Evolutionary conservation across 2,113 vertebrate species (phyloP).

Genomic region (Corydoras maculifer): DNA sequence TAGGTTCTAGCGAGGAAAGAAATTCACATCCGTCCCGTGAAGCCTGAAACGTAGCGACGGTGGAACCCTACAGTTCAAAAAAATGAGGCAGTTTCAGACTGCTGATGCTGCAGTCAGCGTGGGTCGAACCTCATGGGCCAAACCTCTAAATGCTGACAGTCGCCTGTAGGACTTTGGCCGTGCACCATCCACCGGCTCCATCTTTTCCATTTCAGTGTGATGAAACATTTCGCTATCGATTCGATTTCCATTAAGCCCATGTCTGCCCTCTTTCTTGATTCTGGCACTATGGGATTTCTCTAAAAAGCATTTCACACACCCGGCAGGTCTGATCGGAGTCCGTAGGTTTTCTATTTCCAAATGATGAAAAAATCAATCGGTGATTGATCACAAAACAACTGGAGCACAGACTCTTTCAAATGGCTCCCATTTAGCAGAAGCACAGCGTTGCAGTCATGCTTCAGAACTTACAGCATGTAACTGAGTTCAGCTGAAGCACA

Average conservation of each 20-base stretch:
- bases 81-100: too few species aligned
- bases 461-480: too few species aligned
- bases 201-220: conserved; percentile 17
- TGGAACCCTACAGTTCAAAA: too few species aligned
- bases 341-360: conserved; percentile 4
- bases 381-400: not conserved
- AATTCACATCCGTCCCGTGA: too few species aligned
- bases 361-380: not conserved
- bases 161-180: not conserved
- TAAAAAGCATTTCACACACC: conserved; percentile 19
- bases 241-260: conserved; percentile 17
- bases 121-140: too few species aligned
- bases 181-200: not conserved
- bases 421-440: too few species aligned
- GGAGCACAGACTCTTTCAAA: too few species aligned
- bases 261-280: conserved; percentile 26
- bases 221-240: conserved; percentile 22
- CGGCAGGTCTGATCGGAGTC: not conserved
- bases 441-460: too few species aligned
- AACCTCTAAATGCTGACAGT: not conserved
- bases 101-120: too few species aligned
- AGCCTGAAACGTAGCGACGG: too few species aligned
- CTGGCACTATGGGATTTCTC: conserved; percentile 13
- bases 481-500: too few species aligned
- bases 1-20: too few species aligned